A percentile compares a stretch with the other conserved stretches of the same genome.
Evolutionary conservation across 2,797 vertebrate genomes (phyloP).

Genomic region (Acanthornis magna): DNA sequence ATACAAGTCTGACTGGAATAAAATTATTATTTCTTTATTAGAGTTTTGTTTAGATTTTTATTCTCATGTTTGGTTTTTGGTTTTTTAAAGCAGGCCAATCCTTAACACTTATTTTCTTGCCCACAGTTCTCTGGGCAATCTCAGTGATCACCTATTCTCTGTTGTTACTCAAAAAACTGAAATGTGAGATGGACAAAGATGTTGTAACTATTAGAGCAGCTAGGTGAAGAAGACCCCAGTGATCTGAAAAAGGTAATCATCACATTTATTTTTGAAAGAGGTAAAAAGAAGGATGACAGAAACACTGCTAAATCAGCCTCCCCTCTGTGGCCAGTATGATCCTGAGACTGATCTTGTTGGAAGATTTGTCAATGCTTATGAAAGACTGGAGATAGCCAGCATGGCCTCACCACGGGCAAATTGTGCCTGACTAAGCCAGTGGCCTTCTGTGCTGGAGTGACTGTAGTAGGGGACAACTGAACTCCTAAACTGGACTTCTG

Average conservation of each 20-base stretch:
- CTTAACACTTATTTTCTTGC: not conserved
- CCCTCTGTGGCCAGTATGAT: not conserved
- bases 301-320: not conserved
- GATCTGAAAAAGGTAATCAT: not conserved
- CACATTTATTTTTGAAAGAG: not conserved
- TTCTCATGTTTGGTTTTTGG: not conserved
- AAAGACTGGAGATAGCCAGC: not conserved
- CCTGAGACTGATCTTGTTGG: not conserved
- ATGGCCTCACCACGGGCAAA: not conserved
- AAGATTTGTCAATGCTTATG: not conserved
- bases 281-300: not conserved
- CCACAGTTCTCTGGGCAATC: not conserved
- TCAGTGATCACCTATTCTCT: not conserved
- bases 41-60: not conserved
- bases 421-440: fast-evolving
- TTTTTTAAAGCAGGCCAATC: not conserved
- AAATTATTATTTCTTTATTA: not conserved
- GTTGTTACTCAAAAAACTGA: not conserved
- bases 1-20: not conserved
- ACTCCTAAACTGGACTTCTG: not conserved
- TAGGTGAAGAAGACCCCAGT: not conserved
- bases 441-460: not conserved
- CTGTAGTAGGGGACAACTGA: too few relatives aligned
- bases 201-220: not conserved
- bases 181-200: not conserved